These are phyloP conservation scores for Lasiurus borealis DNA, from an alignment of 2,113 vertebrate species.

Conservation along the genomic window DNA sequence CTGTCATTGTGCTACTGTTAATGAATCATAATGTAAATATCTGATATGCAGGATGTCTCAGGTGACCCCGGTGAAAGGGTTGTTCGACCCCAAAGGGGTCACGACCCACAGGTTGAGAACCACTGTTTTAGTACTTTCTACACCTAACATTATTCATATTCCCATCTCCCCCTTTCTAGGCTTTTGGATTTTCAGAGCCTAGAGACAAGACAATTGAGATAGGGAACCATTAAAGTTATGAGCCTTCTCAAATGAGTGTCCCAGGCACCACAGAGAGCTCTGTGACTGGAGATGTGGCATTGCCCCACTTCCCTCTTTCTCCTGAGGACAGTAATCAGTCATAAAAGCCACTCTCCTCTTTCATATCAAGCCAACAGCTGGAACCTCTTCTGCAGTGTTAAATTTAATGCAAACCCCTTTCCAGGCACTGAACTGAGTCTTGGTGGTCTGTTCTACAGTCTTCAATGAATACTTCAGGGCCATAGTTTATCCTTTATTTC, in stretches of 20 bases:
- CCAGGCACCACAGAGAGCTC: neutral
- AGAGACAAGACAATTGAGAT: slow-evolving; percentile 63
- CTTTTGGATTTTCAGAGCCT: slow-evolving; percentile 74
- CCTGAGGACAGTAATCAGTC: slow-evolving; percentile 72
- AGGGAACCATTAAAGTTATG: slow-evolving; percentile 74
- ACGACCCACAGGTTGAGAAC: too few species aligned
- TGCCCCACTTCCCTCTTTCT: slow-evolving; percentile 49
- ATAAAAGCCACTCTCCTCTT: slow-evolving; percentile 64
- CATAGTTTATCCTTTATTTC: slow-evolving; percentile 41
- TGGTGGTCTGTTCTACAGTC: slow-evolving; percentile 37
- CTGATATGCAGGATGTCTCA: too few species aligned
- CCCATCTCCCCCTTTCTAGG: slow-evolving; percentile 49
- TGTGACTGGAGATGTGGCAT: neutral
- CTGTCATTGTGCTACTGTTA: too few species aligned
- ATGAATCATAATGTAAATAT: too few species aligned
- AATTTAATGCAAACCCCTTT: slow-evolving; percentile 41
- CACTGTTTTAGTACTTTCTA: slow-evolving; percentile 3
- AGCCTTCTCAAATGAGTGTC: slow-evolving; percentile 56
- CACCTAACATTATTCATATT: slow-evolving; percentile 40
- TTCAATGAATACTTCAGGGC: slow-evolving; percentile 64
- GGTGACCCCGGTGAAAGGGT: too few species aligned
- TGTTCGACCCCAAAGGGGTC: too few species aligned
- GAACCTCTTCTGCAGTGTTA: slow-evolving; percentile 68
- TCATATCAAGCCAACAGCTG: slow-evolving; percentile 73
- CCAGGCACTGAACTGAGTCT: slow-evolving; percentile 37